Evolutionary conservation across 2,113 vertebrate genomes (phyloP).

Genomic region (Hypomesus transpacificus): DNA sequence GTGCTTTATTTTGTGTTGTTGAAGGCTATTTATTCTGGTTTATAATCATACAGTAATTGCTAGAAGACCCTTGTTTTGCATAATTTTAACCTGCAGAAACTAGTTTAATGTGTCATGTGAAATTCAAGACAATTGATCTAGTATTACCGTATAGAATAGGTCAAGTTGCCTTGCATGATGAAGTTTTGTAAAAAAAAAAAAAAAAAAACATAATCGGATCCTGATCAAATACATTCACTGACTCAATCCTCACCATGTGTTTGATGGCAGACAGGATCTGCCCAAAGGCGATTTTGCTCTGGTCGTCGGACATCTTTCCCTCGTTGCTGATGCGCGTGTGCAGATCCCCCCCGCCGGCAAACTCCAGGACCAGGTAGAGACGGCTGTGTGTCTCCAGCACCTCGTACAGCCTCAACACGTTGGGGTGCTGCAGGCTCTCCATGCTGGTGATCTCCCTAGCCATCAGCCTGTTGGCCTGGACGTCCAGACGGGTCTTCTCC

Average conservation of each 20-base stretch:
- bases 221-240: not conserved
- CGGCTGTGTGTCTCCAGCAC: conserved; percentile 88
- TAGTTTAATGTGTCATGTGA: too few species aligned
- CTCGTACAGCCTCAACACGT: conserved; percentile 89
- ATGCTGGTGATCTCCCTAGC: conserved; percentile 88
- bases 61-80: too few species aligned
- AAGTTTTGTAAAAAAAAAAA: too few species aligned
- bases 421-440: conserved; percentile 89
- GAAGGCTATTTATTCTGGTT: too few species aligned
- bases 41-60: too few species aligned
- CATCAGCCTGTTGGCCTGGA: conserved; percentile 83
- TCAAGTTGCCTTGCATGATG: too few species aligned
- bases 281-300: conserved; percentile 85
- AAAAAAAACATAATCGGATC: too few species aligned
- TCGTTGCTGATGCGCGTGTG: conserved; percentile 81
- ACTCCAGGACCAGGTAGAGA: conserved; percentile 90
- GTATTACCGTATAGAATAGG: too few species aligned
- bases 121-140: too few species aligned
- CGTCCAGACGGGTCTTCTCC: conserved; percentile 86
- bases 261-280: conserved; percentile 93
- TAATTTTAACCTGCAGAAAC: too few species aligned
- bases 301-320: conserved; percentile 80
- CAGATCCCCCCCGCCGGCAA: conserved; percentile 89
- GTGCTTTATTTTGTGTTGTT: too few species aligned
- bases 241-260: conserved; percentile 79